phyloP scores from a whole-genome alignment of 2,113 vertebrate genomes.

The Clarias macrocephalus region DNA sequence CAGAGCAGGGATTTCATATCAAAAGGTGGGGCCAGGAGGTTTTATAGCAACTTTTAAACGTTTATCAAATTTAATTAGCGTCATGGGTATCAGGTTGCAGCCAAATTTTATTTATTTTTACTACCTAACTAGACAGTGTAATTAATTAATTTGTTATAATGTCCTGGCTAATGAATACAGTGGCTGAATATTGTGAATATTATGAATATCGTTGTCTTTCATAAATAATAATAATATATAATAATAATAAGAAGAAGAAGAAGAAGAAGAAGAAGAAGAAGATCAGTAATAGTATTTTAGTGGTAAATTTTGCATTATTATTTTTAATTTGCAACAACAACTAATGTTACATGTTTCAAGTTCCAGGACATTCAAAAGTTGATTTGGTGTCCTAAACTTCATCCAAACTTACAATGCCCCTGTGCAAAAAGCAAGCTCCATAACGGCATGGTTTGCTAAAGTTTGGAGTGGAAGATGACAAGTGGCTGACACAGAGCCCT shows the following conservation, averaged over 20 bases:
- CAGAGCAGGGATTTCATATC: too few relatives aligned
- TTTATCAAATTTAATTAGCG: constrained; percentile 14
- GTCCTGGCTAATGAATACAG: not conserved
- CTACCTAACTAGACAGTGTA: not conserved
- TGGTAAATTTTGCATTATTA: not conserved
- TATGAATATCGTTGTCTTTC: not conserved
- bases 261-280: too few relatives aligned
- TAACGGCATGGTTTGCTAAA: too few relatives aligned
- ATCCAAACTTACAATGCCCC: too few relatives aligned
- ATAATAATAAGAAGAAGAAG: too few relatives aligned
- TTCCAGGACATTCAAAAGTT: not conserved
- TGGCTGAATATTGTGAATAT: too few relatives aligned
- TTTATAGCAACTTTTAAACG: not conserved
- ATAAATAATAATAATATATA: not conserved
- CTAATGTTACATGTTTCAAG: not conserved
- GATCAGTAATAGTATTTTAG: not conserved
- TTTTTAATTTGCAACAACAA: not conserved
- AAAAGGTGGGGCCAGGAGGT: not conserved
- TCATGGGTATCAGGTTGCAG: constrained; percentile 14
- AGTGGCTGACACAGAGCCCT: too few relatives aligned
- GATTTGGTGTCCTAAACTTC: not conserved
- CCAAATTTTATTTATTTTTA: not conserved
- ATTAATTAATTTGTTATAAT: not conserved
- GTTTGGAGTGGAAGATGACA: too few relatives aligned
- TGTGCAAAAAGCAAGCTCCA: too few relatives aligned